Percentiles rank a stretch among this genome's conserved stretches.
phyloP scores from a whole-genome alignment of 2,113 vertebrate genomes.

The Sander vitreus region DNA sequence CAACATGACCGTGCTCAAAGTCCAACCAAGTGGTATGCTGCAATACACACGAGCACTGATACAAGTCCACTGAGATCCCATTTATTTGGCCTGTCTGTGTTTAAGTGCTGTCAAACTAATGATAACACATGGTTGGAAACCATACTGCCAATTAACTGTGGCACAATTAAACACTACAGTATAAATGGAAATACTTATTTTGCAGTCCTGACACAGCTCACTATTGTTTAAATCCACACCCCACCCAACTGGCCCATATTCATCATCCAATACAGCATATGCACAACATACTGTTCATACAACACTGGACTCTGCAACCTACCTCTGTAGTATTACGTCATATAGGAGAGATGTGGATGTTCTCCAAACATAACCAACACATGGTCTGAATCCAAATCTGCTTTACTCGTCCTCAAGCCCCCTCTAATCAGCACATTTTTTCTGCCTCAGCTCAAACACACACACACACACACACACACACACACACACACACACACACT shows the following conservation, averaged over 20 bases:
- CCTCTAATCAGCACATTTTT: slow-evolving; percentile 77
- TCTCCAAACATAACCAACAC: slow-evolving; percentile 76
- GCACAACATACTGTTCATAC: not conserved
- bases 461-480: slow-evolving; percentile 18
- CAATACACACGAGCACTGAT: not conserved
- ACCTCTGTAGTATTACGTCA: slow-evolving; percentile 55
- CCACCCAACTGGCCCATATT: not conserved
- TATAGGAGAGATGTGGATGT: slow-evolving; percentile 67
- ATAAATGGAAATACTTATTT: too few species aligned
- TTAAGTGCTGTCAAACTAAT: not conserved
- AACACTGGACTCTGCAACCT: slow-evolving; percentile 10
- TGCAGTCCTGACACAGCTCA: not conserved
- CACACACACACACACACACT: slow-evolving; percentile 29
- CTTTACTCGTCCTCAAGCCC: slow-evolving; percentile 88
- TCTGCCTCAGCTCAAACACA: slow-evolving; percentile 21
- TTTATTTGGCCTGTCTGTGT: not conserved
- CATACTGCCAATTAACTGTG: not conserved
- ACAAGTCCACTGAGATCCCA: not conserved
- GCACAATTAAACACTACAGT: not conserved
- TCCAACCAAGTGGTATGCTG: not conserved
- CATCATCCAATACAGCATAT: not conserved
- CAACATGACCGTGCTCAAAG: not conserved
- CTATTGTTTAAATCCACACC: not conserved
- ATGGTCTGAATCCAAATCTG: slow-evolving; percentile 85
- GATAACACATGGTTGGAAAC: not conserved